Base-by-base conservation (phyloP, 1,140 invertebrate species). In the Bursaphelenchus mucronatus region DNA sequence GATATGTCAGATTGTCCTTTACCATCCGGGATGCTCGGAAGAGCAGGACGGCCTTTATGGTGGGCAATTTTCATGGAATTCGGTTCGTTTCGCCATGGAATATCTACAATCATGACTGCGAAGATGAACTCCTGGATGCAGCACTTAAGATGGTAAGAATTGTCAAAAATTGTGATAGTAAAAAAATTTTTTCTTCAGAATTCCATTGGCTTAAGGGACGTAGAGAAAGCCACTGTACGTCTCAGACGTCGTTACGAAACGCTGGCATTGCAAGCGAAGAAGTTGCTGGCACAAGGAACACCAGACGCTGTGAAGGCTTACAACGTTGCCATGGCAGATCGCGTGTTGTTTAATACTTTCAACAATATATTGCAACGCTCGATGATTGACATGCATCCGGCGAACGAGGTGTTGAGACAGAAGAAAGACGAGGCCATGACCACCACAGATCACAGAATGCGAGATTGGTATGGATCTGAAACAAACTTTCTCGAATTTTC, bases 51-150 rank as follows among this genome's bases (percentile, higher is more conserved):
- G 45, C 40, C 21, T 59, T 59, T 44, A 59, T 44, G 19, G 10
- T 59, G 17, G 57, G 57, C 57, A 13, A 59, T 11, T 59, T 59
- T 44, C 52, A n/a, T 50, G 57, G 57, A 39, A 59, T 39, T 45
- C 57, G 57, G 10, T 59, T 59, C 57, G 41, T 59, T 39, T 59
- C 57, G 1, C 57, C 57, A 8, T 59, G 57, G 57, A 39, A 59
- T n/a, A 11, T 59, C 21, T 59, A 59, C 57, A 44, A 11, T n/a
- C 11, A 11, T n/a, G 30, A 30, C 1, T 39, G 57, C 3, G 30
- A 30, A 30, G 30, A 30, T 30, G 30, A 30, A 30, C 30, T 30
- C 30, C 30, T 30, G 30, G 30, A 30, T 30, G 30, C 30, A 30
- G 30, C 30, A 30, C 30, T 30, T 1, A 30, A 30, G 5, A 30